A percentile compares a stretch with the other conserved stretches of the same genome.
Evolutionary conservation across 2,888 invertebrate genomes (phyloP).

Genomic region (Agonopterix heracliana): DNA sequence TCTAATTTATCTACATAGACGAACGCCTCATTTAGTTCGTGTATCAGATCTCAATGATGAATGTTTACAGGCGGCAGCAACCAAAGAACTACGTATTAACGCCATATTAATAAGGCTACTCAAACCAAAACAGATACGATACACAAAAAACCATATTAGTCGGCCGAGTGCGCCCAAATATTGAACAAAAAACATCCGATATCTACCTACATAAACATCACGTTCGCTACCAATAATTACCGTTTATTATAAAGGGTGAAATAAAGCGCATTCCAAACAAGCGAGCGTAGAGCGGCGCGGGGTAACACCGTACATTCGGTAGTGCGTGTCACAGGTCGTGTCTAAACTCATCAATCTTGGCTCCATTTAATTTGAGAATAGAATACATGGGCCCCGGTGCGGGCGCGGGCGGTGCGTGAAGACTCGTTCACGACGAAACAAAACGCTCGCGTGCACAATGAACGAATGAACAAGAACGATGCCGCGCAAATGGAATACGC

Average conservation of each 20-base stretch:
- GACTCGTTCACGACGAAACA: constrained; percentile 47
- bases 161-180: constrained; percentile 50
- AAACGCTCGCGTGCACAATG: constrained; percentile 65
- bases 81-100: constrained; percentile 48
- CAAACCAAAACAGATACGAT: constrained; percentile 33
- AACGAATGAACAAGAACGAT: constrained; percentile 40
- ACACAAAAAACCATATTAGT: constrained; percentile 65
- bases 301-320: constrained; percentile 53
- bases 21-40: constrained; percentile 30
- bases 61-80: constrained; percentile 35
- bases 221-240: constrained; percentile 62
- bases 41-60: constrained; percentile 39
- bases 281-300: constrained; percentile 18
- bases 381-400: constrained; percentile 29
- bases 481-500: constrained; percentile 66
- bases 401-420: constrained; percentile 20
- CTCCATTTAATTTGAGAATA: constrained; percentile 67
- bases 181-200: constrained; percentile 50
- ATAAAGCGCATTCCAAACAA: constrained; percentile 62
- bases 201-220: constrained; percentile 42
- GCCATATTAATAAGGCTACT: constrained; percentile 55
- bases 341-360: constrained; percentile 71
- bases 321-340: constrained; percentile 74
- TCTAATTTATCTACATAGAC: too few relatives aligned
- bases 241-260: constrained; percentile 63